Percentiles rank a stretch among this genome's conserved stretches.
Conservation (phyloP, 2,113 vertebrate species). For the Okapia johnstoni region DNA sequence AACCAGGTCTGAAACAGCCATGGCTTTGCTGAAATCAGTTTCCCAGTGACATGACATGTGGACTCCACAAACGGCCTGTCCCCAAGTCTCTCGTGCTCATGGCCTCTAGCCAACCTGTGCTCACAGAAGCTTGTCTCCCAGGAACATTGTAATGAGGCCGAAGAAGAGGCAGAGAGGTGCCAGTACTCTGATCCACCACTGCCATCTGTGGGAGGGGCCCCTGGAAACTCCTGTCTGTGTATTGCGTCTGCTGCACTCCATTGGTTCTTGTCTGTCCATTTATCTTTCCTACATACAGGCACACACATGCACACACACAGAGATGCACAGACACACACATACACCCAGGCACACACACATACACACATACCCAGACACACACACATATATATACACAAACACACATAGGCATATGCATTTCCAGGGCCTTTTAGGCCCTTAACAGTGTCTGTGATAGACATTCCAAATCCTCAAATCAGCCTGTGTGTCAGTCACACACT, state of each 20-base stretch:
- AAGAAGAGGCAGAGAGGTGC: not conserved
- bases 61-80: rapidly evolving
- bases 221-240: not conserved
- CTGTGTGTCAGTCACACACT: not conserved
- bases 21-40: not conserved
- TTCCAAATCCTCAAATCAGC: not conserved
- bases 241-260: rapidly evolving
- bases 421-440: not conserved
- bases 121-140: not conserved
- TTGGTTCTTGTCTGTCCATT: not conserved
- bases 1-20: not conserved
- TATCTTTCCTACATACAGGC: not conserved
- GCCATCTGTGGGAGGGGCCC: not conserved
- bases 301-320: not conserved
- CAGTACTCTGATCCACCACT: no score
- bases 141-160: not conserved
- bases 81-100: not conserved
- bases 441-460: not conserved
- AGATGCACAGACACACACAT: not conserved
- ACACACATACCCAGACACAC: not conserved
- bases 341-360: not conserved
- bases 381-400: not conserved
- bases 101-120: not conserved
- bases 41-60: not conserved
- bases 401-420: not conserved